A percentile compares a stretch with the other conserved stretches of the same genome.
phyloP scores from a whole-genome alignment of 1,140 invertebrate genomes.

The Rhopalosiphum padi region DNA sequence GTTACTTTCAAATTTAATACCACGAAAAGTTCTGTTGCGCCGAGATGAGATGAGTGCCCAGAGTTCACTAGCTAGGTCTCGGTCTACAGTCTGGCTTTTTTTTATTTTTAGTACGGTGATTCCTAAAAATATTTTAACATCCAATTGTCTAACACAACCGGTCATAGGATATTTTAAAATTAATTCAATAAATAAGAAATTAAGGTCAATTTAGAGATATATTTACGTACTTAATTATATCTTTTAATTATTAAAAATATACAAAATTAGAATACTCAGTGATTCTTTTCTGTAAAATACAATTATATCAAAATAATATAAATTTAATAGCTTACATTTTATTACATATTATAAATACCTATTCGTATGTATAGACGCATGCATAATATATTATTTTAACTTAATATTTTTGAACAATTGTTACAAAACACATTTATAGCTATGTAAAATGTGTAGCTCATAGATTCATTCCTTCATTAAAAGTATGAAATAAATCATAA shows the following conservation, averaged over 20 bases:
- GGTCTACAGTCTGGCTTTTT: constrained; percentile 4
- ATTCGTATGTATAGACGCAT: not conserved
- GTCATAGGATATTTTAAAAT: not conserved
- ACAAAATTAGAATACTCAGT: not conserved
- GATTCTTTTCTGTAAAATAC: not conserved
- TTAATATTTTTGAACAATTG: not conserved
- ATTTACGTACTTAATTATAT: not conserved
- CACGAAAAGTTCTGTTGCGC: not conserved
- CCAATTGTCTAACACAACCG: not conserved
- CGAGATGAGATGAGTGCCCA: not conserved
- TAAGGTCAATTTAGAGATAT: not conserved
- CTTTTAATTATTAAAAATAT: not conserved
- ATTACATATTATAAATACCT: not conserved
- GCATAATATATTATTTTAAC: not conserved
- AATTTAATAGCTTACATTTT: not conserved
- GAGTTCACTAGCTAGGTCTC: not conserved
- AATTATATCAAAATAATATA: not conserved
- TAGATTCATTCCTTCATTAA: not conserved
- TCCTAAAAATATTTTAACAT: constrained; percentile 12
- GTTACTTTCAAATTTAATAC: not conserved
- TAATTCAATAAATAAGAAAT: not conserved
- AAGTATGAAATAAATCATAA: not conserved
- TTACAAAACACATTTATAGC: not conserved
- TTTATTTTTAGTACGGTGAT: constrained; percentile 8
- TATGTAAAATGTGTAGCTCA: not conserved